phyloP scores from a whole-genome alignment of 2,113 vertebrate genomes.

The Pluvianellus socialis region DNA sequence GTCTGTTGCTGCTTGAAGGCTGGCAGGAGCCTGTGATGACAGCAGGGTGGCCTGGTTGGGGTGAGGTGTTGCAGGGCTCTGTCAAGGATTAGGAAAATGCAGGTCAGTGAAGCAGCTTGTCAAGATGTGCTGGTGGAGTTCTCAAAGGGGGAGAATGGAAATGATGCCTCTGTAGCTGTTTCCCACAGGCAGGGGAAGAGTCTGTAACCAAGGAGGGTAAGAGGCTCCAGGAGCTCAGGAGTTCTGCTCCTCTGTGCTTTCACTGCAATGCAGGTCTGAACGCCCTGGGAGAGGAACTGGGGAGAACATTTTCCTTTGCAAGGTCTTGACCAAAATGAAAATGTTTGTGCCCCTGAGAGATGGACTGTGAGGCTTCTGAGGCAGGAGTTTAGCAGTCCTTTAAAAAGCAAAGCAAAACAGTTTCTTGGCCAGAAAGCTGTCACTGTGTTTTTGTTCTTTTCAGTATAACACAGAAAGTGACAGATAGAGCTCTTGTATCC shows the following conservation, averaged over 20 bases:
- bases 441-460: neutral
- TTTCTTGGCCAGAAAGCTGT: constrained; percentile 8
- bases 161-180: neutral
- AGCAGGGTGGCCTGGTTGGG: constrained; percentile 12
- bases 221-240: neutral
- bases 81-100: neutral
- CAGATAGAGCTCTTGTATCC: neutral
- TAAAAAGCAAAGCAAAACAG: neutral
- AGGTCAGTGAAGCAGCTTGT: neutral
- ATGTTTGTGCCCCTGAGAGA: neutral
- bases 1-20: neutral
- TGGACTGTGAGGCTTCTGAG: neutral
- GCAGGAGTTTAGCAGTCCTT: neutral
- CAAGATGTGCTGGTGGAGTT: neutral
- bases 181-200: neutral
- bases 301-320: neutral
- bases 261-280: neutral
- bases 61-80: neutral
- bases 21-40: neutral
- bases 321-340: neutral
- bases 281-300: neutral
- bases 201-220: neutral
- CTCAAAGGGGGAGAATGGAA: neutral
- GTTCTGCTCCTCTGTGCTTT: neutral
- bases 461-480: neutral